phyloP scores from a whole-genome alignment of 2,113 vertebrate genomes.

The Stegastes partitus region DNA sequence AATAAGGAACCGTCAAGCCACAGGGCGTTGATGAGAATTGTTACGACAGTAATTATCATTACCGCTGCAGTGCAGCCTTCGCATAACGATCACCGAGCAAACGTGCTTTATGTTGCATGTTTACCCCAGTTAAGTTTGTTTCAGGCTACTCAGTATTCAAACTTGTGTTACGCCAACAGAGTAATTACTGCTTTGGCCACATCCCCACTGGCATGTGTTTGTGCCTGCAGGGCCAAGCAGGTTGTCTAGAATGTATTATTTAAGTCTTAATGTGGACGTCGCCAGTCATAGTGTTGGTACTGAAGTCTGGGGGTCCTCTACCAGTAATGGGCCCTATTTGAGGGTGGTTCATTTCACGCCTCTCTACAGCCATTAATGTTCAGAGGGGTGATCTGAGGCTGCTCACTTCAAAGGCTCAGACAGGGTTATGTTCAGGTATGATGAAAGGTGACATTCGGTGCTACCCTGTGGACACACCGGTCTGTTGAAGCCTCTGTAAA shows the following conservation, averaged over 20 bases:
- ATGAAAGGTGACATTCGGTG: constrained; percentile 73
- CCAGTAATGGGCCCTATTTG: constrained; percentile 73
- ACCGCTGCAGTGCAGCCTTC: constrained; percentile 34
- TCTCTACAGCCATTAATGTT: constrained; percentile 71
- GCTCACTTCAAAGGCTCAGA: constrained; percentile 74
- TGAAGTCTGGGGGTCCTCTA: constrained; percentile 41
- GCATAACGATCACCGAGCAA: constrained; percentile 48
- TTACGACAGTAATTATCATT: constrained; percentile 66
- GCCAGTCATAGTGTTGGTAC: constrained; percentile 37
- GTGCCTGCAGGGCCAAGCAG: constrained; percentile 26
- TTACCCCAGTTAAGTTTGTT: constrained; percentile 1
- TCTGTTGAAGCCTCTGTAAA: constrained; percentile 42
- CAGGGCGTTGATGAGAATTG: constrained; percentile 70
- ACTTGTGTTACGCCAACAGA: constrained; percentile 17
- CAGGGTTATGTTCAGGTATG: constrained; percentile 58
- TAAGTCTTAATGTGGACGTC: constrained; percentile 59
- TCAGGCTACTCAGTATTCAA: constrained; percentile 40
- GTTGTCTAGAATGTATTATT: constrained; percentile 58
- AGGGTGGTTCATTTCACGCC: constrained; percentile 70
- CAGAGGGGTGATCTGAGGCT: constrained; percentile 70
- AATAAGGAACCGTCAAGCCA: constrained; percentile 40
- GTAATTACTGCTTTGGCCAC: constrained; percentile 51
- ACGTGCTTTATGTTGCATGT: constrained; percentile 39
- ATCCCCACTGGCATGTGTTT: constrained; percentile 21
- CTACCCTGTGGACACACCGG: constrained; percentile 58